phyloP scores from a whole-genome alignment of 2,113 vertebrate genomes.

The Danionella cerebrum region DNA sequence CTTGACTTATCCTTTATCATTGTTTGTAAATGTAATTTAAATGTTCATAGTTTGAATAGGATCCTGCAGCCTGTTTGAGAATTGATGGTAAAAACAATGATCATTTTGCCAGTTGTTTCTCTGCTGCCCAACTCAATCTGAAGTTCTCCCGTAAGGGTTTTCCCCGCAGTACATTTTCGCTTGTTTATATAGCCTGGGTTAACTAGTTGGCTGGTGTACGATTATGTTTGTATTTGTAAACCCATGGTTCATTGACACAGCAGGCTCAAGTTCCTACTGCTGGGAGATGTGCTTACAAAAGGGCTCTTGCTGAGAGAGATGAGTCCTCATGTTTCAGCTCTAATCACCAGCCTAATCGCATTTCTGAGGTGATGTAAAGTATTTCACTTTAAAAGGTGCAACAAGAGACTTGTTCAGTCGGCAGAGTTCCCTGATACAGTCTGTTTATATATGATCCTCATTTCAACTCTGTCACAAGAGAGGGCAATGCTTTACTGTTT shows the following conservation, averaged over 20 bases:
- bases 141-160: too few species aligned
- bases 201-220: too few species aligned
- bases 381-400: neutral
- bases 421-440: neutral
- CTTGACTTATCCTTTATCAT: too few species aligned
- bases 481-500: neutral
- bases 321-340: neutral
- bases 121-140: too few species aligned
- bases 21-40: too few species aligned
- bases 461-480: neutral
- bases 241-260: neutral
- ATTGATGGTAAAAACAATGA: too few species aligned
- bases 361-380: neutral
- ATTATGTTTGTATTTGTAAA: neutral
- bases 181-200: too few species aligned
- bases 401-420: neutral
- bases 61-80: too few species aligned
- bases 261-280: neutral
- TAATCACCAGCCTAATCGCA: conserved; percentile 14
- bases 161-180: too few species aligned
- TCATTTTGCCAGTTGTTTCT: too few species aligned
- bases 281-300: neutral
- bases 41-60: too few species aligned
- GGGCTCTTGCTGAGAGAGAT: neutral
- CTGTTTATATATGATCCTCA: neutral